phyloP scores from a whole-genome alignment of 2,797 vertebrate genomes.

The Melanogrammus aeglefinus region DNA sequence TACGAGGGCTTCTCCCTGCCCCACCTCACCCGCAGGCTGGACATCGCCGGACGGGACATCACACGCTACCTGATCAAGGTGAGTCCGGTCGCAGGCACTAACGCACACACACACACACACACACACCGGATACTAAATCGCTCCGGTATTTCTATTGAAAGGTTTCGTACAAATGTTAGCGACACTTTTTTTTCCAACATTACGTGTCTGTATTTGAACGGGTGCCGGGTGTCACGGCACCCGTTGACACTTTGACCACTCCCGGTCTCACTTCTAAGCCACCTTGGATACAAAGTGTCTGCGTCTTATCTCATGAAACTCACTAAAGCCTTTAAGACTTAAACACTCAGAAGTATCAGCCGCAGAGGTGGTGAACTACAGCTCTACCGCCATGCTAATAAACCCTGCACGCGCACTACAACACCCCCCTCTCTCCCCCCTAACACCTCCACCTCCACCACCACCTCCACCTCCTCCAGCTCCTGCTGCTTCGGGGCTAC shows the following conservation, averaged over 20 bases:
- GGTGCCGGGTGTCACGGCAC: too few relatives aligned
- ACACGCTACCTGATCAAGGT: constrained; percentile 82
- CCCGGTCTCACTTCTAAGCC: too few relatives aligned
- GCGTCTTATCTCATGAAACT: too few relatives aligned
- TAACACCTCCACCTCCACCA: not conserved
- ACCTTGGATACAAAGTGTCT: too few relatives aligned
- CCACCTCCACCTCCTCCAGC: constrained; percentile 46
- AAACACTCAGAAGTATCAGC: too few relatives aligned
- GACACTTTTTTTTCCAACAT: not conserved
- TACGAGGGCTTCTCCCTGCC: constrained; percentile 79
- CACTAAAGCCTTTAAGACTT: too few relatives aligned
- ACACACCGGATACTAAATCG: not conserved
- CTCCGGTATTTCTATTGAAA: not conserved
- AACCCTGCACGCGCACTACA: too few relatives aligned
- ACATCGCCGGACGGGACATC: constrained; percentile 82
- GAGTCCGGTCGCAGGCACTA: not conserved
- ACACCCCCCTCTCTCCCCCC: not conserved
- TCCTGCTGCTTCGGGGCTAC: constrained; percentile 77
- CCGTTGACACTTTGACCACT: not conserved
- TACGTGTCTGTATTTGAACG: too few relatives aligned
- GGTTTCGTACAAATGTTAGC: not conserved
- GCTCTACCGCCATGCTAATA: too few relatives aligned
- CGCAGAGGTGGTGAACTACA: too few relatives aligned
- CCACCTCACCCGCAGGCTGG: constrained; percentile 77
- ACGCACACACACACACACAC: not conserved